Conservation (phyloP, 2,797 vertebrate species). For the Stomatorhinus walkeri region DNA sequence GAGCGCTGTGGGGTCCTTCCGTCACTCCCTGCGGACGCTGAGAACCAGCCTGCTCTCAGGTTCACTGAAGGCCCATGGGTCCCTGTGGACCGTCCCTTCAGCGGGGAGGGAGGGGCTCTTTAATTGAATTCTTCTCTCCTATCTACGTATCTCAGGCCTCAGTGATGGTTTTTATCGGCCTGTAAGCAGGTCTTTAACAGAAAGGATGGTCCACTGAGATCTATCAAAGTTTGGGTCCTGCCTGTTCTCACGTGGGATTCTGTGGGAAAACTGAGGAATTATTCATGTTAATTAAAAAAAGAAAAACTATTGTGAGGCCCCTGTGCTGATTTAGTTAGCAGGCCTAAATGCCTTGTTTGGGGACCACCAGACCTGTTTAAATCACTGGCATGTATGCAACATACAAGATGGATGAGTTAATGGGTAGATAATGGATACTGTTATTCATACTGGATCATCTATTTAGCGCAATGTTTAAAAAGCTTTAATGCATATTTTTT, state of each 20-base stretch:
- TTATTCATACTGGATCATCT: background rate
- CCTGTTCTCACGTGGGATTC: slow-evolving; percentile 18
- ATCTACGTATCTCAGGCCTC: slow-evolving; percentile 41
- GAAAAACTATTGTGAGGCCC: slow-evolving; percentile 32
- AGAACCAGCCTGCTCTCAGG: slow-evolving; percentile 39
- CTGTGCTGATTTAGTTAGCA: background rate
- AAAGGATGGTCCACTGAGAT: slow-evolving; percentile 33
- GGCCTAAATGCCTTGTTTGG: slow-evolving; percentile 27
- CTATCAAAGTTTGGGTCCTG: slow-evolving; percentile 30
- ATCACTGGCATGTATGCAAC: slow-evolving; percentile 12
- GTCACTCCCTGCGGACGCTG: slow-evolving; percentile 27
- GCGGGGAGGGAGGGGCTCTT: slow-evolving; percentile 27
- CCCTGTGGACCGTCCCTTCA: slow-evolving; percentile 21
- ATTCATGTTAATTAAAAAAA: slow-evolving; percentile 43
- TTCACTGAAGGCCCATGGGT: slow-evolving; percentile 39
- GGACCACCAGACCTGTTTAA: slow-evolving; percentile 27
- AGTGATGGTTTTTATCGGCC: slow-evolving; percentile 40
- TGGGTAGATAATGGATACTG: background rate
- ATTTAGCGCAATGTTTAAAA: background rate
- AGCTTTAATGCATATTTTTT: background rate
- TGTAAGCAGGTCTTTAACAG: slow-evolving; percentile 34
- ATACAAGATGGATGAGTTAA: slow-evolving; percentile 5
- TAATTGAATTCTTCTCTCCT: slow-evolving; percentile 41
- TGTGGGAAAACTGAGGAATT: slow-evolving; percentile 37
- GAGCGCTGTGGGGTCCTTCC: slow-evolving; percentile 31